Evolutionary conservation across 2,888 invertebrate species (phyloP).

Genomic region (Eilema griseolum): DNA sequence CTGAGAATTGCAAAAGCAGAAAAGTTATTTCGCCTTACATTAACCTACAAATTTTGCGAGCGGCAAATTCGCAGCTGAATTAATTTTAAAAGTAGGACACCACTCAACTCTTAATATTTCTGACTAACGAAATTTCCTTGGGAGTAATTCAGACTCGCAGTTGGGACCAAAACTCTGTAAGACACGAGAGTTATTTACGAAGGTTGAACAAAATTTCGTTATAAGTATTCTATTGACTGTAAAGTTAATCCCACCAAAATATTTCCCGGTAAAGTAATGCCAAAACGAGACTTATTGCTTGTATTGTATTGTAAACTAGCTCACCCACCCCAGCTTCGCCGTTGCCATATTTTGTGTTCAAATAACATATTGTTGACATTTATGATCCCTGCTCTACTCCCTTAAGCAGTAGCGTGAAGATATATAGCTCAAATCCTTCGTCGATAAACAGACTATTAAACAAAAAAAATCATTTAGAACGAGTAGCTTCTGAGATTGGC

Average conservation of each 20-base stretch:
- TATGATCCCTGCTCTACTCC: too few species aligned
- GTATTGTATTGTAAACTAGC: not conserved
- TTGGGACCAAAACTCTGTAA: slow-evolving; percentile 6
- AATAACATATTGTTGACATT: too few species aligned
- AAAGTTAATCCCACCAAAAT: not conserved
- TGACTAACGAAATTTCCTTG: slow-evolving; percentile 31
- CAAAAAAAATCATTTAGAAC: too few species aligned
- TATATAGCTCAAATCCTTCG: too few species aligned
- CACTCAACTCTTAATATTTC: slow-evolving; percentile 28
- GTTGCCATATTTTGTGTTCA: too few species aligned
- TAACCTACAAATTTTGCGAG: slow-evolving; percentile 37
- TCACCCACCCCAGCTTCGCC: too few species aligned
- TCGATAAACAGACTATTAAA: too few species aligned
- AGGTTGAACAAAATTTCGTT: not conserved
- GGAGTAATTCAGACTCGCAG: slow-evolving; percentile 27
- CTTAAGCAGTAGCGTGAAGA: too few species aligned
- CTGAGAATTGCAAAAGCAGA: slow-evolving; percentile 36
- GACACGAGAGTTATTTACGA: slow-evolving; percentile 14
- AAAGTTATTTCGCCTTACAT: slow-evolving; percentile 46
- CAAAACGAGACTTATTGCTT: too few species aligned
- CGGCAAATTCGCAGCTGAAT: slow-evolving; percentile 46
- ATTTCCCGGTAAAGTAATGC: not conserved
- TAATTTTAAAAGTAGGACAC: slow-evolving; percentile 51
- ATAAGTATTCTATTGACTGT: not conserved
- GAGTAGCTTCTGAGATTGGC: too few species aligned